A percentile compares a stretch with the other conserved stretches of the same genome.
Evolutionary conservation across 2,888 invertebrate species (phyloP).

Genomic region (Julus scandinavius): DNA sequence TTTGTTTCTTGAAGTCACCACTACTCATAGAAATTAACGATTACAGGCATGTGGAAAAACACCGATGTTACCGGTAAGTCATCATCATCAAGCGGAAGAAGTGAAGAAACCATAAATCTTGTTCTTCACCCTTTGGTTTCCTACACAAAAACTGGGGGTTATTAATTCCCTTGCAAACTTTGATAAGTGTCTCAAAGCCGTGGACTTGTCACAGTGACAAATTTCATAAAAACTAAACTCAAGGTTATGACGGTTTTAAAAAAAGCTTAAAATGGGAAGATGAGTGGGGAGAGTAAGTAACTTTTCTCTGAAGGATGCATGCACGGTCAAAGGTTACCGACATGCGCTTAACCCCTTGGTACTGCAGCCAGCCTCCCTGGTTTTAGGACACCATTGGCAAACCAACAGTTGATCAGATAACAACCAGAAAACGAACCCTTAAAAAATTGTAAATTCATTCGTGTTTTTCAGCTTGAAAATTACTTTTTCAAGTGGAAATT

Average conservation of each 20-base stretch:
- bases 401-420: conserved; percentile 9
- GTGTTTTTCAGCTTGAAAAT: conserved; percentile 15
- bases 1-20: neutral
- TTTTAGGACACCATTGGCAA: neutral
- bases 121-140: conserved; percentile 18
- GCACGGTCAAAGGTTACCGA: conserved; percentile 1
- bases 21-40: conserved; percentile 1
- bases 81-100: neutral
- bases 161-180: conserved; percentile 3
- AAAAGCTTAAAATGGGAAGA: neutral
- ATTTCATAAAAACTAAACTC: neutral
- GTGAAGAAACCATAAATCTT: conserved; percentile 35
- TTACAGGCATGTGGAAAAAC: neutral
- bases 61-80: neutral
- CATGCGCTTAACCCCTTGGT: conserved; percentile 42
- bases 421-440: neutral
- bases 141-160: neutral
- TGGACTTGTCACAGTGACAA: conserved; percentile 30
- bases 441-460: conserved; percentile 37
- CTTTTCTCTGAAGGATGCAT: neutral
- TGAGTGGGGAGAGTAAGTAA: conserved; percentile 17
- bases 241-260: conserved; percentile 13
- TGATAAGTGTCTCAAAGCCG: conserved; percentile 40
- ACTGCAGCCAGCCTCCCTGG: neutral
- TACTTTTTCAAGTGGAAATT: neutral